Conservation (phyloP, 53 echinoderm and acorn worm species). For the Holothuria leucospilota region DNA sequence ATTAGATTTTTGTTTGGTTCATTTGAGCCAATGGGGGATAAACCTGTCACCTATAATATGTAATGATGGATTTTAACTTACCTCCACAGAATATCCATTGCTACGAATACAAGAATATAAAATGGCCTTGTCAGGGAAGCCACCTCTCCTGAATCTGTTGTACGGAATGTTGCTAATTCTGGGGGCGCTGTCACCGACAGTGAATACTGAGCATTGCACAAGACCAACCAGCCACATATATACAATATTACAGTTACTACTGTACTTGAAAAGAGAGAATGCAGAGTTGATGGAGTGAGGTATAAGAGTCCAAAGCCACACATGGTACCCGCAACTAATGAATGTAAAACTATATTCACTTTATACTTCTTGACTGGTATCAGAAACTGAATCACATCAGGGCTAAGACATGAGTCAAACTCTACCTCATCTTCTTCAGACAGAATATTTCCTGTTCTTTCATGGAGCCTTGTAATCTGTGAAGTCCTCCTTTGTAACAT, state of each 20-base stretch:
- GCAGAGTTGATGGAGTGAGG: conserved; percentile 73
- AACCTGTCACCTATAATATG: neutral
- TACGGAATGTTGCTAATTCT: conserved; percentile 78
- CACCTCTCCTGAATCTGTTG: conserved; percentile 80
- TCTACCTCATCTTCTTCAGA: conserved; percentile 96
- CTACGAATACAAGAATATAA: conserved; percentile 74
- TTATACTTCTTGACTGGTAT: conserved; percentile 85
- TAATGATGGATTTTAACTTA: conserved; percentile 40
- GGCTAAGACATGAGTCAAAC: conserved; percentile 80
- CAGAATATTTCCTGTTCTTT: conserved; percentile 57
- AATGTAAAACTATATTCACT: conserved; percentile 83
- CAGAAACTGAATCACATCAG: conserved; percentile 78
- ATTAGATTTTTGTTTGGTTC: too few relatives aligned
- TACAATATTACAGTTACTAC: conserved; percentile 79
- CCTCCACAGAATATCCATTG: conserved; percentile 80
- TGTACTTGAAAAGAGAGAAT: conserved; percentile 69
- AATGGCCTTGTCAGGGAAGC: conserved; percentile 82
- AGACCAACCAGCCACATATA: conserved; percentile 77
- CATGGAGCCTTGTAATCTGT: conserved; percentile 39
- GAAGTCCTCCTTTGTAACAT: conserved; percentile 66
- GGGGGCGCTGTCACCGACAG: conserved; percentile 79
- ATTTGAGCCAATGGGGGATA: neutral
- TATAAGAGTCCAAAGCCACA: conserved; percentile 83
- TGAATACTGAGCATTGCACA: conserved; percentile 93
- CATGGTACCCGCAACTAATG: conserved; percentile 67